Percentiles rank a stretch among this genome's conserved stretches.
Evolutionary conservation across 2,797 vertebrate genomes (phyloP).

Genomic region (Somateria mollissima): DNA sequence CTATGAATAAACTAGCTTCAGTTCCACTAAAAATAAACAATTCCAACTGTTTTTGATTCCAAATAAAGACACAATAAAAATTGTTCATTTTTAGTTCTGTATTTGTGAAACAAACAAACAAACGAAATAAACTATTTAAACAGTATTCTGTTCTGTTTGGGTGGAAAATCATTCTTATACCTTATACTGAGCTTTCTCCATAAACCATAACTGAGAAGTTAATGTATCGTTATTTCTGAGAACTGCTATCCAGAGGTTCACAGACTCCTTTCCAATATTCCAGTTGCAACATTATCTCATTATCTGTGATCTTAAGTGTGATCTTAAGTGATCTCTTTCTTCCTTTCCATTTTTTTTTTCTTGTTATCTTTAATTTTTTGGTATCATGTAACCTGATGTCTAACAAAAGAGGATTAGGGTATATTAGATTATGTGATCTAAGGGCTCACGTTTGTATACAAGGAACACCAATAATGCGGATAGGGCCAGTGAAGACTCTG

Average conservation of each 20-base stretch:
- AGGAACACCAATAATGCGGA: neutral
- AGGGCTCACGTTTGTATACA: neutral
- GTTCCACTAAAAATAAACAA: neutral
- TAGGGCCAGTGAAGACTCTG: neutral
- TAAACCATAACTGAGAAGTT: neutral
- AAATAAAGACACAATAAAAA: neutral
- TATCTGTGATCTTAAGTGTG: neutral
- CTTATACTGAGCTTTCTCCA: neutral
- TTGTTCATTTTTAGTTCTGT: neutral
- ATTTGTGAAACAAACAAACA: neutral
- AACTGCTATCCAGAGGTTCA: neutral
- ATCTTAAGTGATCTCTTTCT: neutral
- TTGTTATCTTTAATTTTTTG: neutral
- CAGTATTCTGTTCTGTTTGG: neutral
- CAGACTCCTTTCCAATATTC: neutral
- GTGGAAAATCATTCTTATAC: neutral
- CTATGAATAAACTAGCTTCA: neutral
- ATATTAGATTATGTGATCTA: neutral
- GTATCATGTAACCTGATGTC: neutral
- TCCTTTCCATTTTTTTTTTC: neutral
- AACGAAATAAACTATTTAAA: neutral
- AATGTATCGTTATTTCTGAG: neutral
- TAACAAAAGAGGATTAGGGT: neutral
- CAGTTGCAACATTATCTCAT: neutral
- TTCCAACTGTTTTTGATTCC: neutral